A percentile compares a stretch with the other conserved stretches of the same genome.
These are phyloP conservation scores for Syrrhaptes paradoxus DNA, from an alignment of 2,113 vertebrate species.

Conservation along the genomic window DNA sequence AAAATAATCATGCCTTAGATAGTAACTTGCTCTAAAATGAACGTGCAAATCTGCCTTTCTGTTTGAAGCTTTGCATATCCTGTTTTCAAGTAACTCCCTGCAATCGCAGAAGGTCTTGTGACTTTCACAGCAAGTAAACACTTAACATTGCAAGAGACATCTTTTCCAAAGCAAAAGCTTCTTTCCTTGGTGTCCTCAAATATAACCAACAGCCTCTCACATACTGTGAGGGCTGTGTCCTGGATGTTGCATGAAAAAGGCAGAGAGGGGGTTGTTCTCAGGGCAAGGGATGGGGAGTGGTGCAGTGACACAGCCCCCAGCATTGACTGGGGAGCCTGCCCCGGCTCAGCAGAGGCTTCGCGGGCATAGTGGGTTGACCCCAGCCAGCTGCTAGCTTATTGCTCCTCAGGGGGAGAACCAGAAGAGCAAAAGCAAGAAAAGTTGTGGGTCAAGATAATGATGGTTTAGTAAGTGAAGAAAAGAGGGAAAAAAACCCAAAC, in stretches of 20 bases:
- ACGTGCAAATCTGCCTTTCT: background rate
- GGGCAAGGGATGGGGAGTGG: background rate
- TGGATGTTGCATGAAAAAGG: background rate
- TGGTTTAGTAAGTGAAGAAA: background rate
- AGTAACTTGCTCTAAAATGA: background rate
- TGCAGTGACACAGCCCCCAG: background rate
- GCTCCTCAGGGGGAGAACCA: fast-evolving
- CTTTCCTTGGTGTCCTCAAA: background rate
- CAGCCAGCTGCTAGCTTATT: background rate
- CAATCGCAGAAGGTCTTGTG: background rate
- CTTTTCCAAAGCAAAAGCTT: background rate
- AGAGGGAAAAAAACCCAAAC: fast-evolving
- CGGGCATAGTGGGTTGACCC: background rate
- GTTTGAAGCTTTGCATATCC: background rate
- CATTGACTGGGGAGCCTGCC: background rate
- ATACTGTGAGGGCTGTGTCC: fast-evolving
- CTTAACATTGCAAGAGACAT: background rate
- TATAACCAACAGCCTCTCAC: background rate
- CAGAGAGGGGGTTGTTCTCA: background rate
- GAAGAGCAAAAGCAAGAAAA: background rate
- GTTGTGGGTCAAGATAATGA: background rate
- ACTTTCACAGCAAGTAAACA: background rate
- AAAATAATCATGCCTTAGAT: background rate
- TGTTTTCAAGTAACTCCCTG: background rate
- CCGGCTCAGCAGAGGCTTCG: background rate